A percentile compares a stretch with the other conserved stretches of the same genome.
phyloP scores from a whole-genome alignment of 2,888 invertebrate species.

The Pocota personata region DNA sequence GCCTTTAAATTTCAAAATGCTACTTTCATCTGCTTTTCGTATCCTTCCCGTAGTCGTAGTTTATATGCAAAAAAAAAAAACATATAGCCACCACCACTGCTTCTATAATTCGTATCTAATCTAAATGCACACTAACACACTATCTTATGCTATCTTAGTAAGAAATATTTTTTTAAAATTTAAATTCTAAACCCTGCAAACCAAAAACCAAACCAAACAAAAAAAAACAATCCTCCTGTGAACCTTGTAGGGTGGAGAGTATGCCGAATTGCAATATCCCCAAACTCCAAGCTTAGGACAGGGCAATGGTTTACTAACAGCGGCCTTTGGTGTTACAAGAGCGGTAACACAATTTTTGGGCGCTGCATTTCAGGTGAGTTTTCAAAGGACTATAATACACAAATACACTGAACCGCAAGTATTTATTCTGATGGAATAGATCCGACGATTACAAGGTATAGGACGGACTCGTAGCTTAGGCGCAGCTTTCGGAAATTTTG shows the following conservation, averaged over 20 bases:
- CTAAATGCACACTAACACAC: conserved; percentile 60
- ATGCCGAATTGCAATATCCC: conserved; percentile 71
- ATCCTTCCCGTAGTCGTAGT: conserved; percentile 59
- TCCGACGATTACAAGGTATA: conserved; percentile 13
- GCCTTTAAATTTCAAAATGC: conserved; percentile 17
- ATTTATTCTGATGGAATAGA: not conserved
- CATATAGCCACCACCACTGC: conserved; percentile 20
- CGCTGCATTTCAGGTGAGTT: conserved; percentile 88
- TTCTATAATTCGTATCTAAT: conserved; percentile 27
- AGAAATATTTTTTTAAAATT: conserved; percentile 3
- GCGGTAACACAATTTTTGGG: conserved; percentile 91
- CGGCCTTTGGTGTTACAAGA: conserved; percentile 90
- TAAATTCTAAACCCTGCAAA: not conserved
- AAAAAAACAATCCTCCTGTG: conserved; percentile 61
- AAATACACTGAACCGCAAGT: conserved; percentile 10
- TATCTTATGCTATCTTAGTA: conserved; percentile 16
- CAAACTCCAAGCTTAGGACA: conserved; percentile 69
- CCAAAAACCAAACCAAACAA: conserved; percentile 25
- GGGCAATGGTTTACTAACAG: conserved; percentile 84
- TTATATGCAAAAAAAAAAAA: conserved; percentile 38
- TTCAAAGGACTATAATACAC: conserved; percentile 18
- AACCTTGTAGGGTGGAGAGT: conserved; percentile 73
- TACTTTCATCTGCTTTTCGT: conserved; percentile 39
- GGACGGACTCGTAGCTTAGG: no score
- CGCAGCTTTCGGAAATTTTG: no score